These are phyloP conservation scores for Onthophagus sagittarius DNA, from an alignment of 2,888 invertebrate species.

Conservation along the genomic window DNA sequence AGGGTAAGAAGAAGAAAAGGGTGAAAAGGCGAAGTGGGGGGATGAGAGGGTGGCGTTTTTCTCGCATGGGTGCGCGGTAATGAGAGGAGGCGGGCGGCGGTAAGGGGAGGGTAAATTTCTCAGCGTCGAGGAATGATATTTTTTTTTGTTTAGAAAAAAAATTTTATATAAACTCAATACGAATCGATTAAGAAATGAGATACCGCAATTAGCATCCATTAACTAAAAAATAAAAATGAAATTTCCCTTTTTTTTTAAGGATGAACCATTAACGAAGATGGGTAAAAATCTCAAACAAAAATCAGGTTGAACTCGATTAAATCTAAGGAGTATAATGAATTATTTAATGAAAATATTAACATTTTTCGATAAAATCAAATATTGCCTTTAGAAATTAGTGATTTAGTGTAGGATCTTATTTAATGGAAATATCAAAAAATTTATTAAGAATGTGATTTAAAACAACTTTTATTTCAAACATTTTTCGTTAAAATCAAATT, in stretches of 20 bases:
- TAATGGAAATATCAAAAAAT: too few relatives aligned
- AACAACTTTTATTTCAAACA: too few relatives aligned
- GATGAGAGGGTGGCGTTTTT: constrained; percentile 3
- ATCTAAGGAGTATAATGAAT: too few relatives aligned
- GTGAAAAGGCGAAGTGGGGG: not conserved
- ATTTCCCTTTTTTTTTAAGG: too few relatives aligned
- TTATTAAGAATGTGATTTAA: too few relatives aligned
- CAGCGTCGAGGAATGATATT: not conserved
- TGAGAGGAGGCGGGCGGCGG: not conserved
- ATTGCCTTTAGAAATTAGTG: too few relatives aligned
- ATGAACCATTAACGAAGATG: not conserved
- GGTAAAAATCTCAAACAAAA: too few relatives aligned
- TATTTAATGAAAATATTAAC: too few relatives aligned
- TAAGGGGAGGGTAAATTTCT: not conserved
- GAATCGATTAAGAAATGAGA: not conserved
- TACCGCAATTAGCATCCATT: not conserved
- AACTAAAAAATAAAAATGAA: not conserved
- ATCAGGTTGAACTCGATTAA: too few relatives aligned
- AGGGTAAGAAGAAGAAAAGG: not conserved
- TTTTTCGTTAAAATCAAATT: too few relatives aligned
- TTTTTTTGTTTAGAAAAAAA: not conserved
- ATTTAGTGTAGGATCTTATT: too few relatives aligned
- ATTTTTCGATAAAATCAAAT: too few relatives aligned
- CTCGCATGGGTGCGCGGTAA: constrained; percentile 7
- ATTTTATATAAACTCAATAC: not conserved